Percentiles rank a stretch among this genome's conserved stretches.
phyloP scores from a whole-genome alignment of 1,140 invertebrate genomes.

The Drosophila seguyi region DNA sequence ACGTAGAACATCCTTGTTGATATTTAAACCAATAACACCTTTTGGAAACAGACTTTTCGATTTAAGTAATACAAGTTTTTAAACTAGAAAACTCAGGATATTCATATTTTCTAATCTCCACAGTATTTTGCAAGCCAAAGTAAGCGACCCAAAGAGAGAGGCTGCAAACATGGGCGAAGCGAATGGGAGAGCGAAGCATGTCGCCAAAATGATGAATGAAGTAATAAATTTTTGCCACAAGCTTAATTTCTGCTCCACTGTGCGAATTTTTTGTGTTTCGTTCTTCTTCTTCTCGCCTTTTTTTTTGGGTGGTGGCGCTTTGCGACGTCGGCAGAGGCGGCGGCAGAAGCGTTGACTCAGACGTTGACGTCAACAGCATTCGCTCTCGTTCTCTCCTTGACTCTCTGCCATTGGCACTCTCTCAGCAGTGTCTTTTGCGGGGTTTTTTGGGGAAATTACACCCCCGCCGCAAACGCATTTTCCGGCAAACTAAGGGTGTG shows the following conservation, averaged over 20 bases:
- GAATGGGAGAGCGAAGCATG: conserved; percentile 20
- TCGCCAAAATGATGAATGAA: conserved; percentile 62
- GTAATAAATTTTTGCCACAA: conserved; percentile 52
- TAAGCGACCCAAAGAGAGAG: not conserved
- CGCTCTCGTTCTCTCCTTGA: conserved; percentile 34
- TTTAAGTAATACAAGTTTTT: too few species aligned
- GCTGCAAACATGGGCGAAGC: conserved; percentile 22
- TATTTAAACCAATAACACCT: not conserved
- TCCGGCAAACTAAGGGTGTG: conserved; percentile 46
- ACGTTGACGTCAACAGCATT: conserved; percentile 55
- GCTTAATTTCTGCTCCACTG: conserved; percentile 59
- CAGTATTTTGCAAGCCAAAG: conserved; percentile 8
- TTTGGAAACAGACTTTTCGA: not conserved
- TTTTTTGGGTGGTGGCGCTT: conserved; percentile 75
- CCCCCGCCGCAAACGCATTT: conserved; percentile 59
- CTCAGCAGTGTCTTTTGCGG: conserved; percentile 12
- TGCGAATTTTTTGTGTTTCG: conserved; percentile 54
- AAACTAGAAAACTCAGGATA: not conserved
- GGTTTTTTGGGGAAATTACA: conserved; percentile 57
- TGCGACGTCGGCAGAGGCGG: conserved; percentile 24
- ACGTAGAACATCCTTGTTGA: not conserved
- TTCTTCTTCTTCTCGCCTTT: conserved; percentile 43
- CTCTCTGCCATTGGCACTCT: conserved; percentile 13
- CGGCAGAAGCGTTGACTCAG: conserved; percentile 58
- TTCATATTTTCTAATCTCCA: not conserved